Evolutionary conservation across 2,888 invertebrate genomes (phyloP).

Genomic region (Calameuta idolon): DNA sequence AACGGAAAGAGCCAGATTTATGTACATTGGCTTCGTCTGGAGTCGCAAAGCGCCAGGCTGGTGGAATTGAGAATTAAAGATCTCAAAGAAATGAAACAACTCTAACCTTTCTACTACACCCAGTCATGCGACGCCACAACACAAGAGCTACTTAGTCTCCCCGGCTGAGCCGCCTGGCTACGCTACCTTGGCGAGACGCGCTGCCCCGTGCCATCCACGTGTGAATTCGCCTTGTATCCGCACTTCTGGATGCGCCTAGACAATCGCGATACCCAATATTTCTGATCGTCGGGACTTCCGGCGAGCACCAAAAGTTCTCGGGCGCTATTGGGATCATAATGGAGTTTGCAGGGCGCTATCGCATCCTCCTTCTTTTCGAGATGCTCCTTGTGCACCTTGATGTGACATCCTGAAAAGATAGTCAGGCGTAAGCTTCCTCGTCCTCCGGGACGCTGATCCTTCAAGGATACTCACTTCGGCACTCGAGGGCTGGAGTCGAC

Average conservation of each 20-base stretch:
- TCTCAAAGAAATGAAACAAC: slow-evolving; percentile 42
- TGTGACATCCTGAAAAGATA: slow-evolving; percentile 82
- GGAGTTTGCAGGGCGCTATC: slow-evolving; percentile 95
- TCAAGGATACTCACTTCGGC: slow-evolving; percentile 79
- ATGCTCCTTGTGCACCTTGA: slow-evolving; percentile 98
- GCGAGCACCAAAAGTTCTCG: slow-evolving; percentile 94
- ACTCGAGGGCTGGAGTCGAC: slow-evolving; percentile 97
- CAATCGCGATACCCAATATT: slow-evolving; percentile 91
- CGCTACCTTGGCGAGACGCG: slow-evolving; percentile 80
- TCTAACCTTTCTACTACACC: slow-evolving; percentile 62
- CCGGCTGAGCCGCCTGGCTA: slow-evolving; percentile 54
- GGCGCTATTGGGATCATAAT: slow-evolving; percentile 93
- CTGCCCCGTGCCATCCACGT: slow-evolving; percentile 63
- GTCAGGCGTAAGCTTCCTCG: too few species aligned
- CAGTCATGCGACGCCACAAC: slow-evolving; percentile 63
- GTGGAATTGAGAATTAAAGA: too few species aligned
- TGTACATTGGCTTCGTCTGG: too few species aligned
- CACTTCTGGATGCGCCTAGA: slow-evolving; percentile 93
- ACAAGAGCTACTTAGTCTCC: slow-evolving; percentile 63
- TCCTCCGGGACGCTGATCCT: too few species aligned
- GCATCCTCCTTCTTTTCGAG: slow-evolving; percentile 86
- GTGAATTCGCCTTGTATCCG: slow-evolving; percentile 88
- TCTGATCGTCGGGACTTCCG: slow-evolving; percentile 86
- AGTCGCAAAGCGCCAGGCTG: too few species aligned
- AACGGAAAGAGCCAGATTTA: too few species aligned